Conservation (phyloP, 2,888 invertebrate genomes). For the Ceramica pisi region DNA sequence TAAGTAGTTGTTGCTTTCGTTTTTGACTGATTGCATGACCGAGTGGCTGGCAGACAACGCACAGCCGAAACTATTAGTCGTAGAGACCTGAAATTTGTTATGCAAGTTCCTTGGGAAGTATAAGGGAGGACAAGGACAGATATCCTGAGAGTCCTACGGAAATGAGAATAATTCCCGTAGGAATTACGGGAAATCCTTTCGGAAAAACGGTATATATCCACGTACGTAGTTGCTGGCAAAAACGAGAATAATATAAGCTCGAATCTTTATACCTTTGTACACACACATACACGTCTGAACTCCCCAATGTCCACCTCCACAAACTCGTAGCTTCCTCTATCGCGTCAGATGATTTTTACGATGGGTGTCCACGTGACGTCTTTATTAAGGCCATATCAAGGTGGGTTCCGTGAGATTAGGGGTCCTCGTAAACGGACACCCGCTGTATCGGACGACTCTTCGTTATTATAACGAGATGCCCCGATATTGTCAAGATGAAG, state of each 20-base stretch:
- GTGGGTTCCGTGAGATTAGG: slow-evolving; percentile 80
- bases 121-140: too few species aligned
- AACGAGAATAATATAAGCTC: slow-evolving; percentile 9
- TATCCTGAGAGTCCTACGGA: too few species aligned
- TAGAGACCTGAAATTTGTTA: too few species aligned
- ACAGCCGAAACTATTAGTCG: too few species aligned
- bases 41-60: too few species aligned
- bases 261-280: slow-evolving; percentile 3
- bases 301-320: slow-evolving; percentile 20
- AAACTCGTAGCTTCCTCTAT: slow-evolving; percentile 39
- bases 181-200: too few species aligned
- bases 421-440: slow-evolving; percentile 81
- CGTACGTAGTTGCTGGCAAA: too few species aligned
- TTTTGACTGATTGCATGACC: too few species aligned
- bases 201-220: too few species aligned
- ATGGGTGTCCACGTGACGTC: slow-evolving; percentile 77
- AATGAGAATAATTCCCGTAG: too few species aligned
- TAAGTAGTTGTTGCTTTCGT: too few species aligned
- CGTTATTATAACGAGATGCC: slow-evolving; percentile 58
- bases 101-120: too few species aligned
- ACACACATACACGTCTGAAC: not conserved
- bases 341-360: slow-evolving; percentile 74
- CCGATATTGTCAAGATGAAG: slow-evolving; percentile 39
- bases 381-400: slow-evolving; percentile 80
- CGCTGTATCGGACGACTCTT: slow-evolving; percentile 73